Base-by-base conservation (phyloP, 2,888 invertebrate genomes). In the Chalcis sispes region DNA sequence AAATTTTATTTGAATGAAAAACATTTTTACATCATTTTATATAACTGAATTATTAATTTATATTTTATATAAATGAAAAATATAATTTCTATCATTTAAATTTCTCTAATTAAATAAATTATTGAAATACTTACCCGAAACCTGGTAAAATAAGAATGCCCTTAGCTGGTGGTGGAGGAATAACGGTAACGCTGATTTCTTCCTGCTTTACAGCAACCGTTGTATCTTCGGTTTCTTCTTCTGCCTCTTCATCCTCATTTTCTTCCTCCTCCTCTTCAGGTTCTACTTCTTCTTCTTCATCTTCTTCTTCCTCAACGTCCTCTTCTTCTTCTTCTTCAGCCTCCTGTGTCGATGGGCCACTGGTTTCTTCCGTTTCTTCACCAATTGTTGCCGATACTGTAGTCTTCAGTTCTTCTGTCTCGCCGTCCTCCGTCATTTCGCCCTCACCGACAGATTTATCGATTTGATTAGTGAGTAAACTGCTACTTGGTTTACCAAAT, bases 61-160 rank as follows among this genome's bases (percentile, higher is more conserved):
- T 15, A 5, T 46, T 46, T 46, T 46, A 10, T 46, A 36, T 36
- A 8, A 5, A 36, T 36, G 13, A 27, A 8, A 29, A 66, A 15
- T 15, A 15, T 46, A 65, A 40, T 7, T 62, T 18, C 23, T 20
- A 36, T 27, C n/a, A n/a, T n/a, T n/a, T n/a, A n/a, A n/a, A n/a
- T n/a, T n/a, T n/a, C n/a, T n/a, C n/a, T n/a, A n/a, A n/a, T n/a
- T n/a, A n/a, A n/a, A n/a, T n/a, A n/a, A 29, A 5, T 15, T 40
- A 7, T 36, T 15, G 3, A 52, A 4, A n/a, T 65, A 54, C 82
- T 82, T 83, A 90, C 90, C 90, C 89, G 82, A 89, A 90, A 52
- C 91, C 91, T 29, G 90, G 89, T 40, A 90, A 89, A 36, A 91
- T 88, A 48, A 93, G 87, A 76, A 92, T 92, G 65, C 93, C 91